phyloP scores from a whole-genome alignment of 2,888 invertebrate species.

The Drosophila kokeensis region DNA sequence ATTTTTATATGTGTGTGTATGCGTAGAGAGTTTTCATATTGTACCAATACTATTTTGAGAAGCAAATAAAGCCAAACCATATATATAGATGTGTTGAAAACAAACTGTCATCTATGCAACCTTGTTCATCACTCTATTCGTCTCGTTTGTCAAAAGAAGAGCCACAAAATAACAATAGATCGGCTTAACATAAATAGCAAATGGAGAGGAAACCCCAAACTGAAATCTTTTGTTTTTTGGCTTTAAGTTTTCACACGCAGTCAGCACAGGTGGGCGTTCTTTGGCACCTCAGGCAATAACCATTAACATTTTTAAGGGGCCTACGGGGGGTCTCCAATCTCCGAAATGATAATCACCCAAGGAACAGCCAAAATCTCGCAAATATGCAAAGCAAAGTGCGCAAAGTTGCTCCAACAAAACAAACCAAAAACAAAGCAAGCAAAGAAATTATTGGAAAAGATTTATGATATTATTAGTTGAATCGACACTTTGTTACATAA shows the following conservation, averaged over 20 bases:
- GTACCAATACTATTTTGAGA: conserved; percentile 42
- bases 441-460: conserved; percentile 68
- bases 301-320: conserved; percentile 47
- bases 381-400: conserved; percentile 65
- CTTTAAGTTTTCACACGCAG: conserved; percentile 68
- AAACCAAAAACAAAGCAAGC: conserved; percentile 1
- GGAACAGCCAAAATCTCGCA: conserved; percentile 37
- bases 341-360: conserved; percentile 68
- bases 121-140: conserved; percentile 50
- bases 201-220: conserved; percentile 16
- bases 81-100: conserved; percentile 54
- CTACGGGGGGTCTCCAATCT: conserved; percentile 39
- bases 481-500: conserved; percentile 74
- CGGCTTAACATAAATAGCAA: conserved; percentile 40
- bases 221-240: conserved; percentile 47
- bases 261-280: conserved; percentile 58
- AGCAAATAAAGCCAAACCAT: conserved; percentile 58
- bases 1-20: conserved; percentile 52
- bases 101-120: conserved; percentile 56
- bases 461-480: conserved; percentile 70
- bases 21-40: conserved; percentile 46
- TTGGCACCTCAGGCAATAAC: conserved; percentile 45
- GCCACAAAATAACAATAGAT: conserved; percentile 66
- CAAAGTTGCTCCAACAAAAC: conserved; percentile 60
- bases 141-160: conserved; percentile 66